Conservation (phyloP, 1,140 invertebrate genomes). For the Coelopa frigida region DNA sequence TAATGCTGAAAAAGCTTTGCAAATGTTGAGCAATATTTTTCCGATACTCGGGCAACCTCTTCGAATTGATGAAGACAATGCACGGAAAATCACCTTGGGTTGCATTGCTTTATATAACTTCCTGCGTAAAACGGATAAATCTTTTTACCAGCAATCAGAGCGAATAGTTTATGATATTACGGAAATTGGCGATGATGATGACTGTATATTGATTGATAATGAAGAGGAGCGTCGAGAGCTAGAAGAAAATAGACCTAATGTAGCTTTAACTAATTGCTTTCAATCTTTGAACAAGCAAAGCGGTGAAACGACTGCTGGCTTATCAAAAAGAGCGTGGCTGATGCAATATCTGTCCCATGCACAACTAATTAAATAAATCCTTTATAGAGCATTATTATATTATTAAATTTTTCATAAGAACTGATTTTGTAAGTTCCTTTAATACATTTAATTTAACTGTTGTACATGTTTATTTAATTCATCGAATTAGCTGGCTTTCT, state of each 20-base stretch:
- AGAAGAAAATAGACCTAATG: conserved; percentile 36
- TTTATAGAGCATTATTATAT: too few species aligned
- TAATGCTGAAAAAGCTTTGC: conserved; percentile 36
- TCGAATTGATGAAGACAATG: conserved; percentile 35
- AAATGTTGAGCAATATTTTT: conserved; percentile 40
- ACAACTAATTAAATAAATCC: too few species aligned
- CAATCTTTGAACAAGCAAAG: conserved; percentile 26
- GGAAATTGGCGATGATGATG: conserved; percentile 34
- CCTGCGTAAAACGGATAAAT: conserved; percentile 37
- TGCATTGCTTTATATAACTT: conserved; percentile 40
- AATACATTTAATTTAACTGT: too few species aligned
- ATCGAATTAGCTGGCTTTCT: too few species aligned
- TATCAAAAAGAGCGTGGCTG: conserved; percentile 31
- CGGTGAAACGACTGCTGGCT: conserved; percentile 28
- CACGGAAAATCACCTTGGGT: conserved; percentile 35
- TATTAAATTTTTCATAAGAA: too few species aligned
- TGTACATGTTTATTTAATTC: too few species aligned
- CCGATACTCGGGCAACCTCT: conserved; percentile 35
- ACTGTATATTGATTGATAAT: conserved; percentile 38
- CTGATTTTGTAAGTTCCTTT: too few species aligned
- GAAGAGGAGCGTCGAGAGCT: conserved; percentile 34
- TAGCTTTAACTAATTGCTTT: conserved; percentile 35
- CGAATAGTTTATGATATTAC: conserved; percentile 28
- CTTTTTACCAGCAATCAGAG: conserved; percentile 33
- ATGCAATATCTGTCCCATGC: conserved; percentile 15